Percentiles rank a stretch among this genome's conserved stretches.
These are phyloP conservation scores for Dendrolimus kikuchii DNA, from an alignment of 1,140 invertebrate genomes.

Conservation along the genomic window DNA sequence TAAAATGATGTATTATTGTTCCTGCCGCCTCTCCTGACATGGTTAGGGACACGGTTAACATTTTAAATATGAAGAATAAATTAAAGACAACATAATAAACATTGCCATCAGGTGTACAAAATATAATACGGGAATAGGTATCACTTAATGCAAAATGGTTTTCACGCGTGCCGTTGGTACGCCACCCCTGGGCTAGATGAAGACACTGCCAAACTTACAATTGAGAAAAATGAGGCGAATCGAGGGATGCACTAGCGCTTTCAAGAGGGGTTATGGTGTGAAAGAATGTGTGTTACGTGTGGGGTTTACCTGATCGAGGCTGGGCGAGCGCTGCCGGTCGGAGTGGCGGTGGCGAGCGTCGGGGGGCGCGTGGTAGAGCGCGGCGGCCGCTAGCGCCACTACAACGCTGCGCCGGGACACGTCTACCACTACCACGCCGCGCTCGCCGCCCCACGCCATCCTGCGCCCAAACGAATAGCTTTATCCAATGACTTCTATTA, in stretches of 20 bases:
- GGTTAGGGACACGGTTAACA: too few relatives aligned
- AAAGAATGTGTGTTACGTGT: slow-evolving; percentile 1
- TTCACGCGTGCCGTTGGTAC: too few relatives aligned
- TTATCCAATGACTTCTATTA: neutral
- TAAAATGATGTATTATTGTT: too few relatives aligned
- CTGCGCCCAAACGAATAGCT: slow-evolving; percentile 65
- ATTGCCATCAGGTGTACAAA: too few relatives aligned
- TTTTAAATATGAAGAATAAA: too few relatives aligned
- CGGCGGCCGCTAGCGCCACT: slow-evolving; percentile 86
- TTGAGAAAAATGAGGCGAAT: too few relatives aligned
- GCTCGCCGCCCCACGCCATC: slow-evolving; percentile 97
- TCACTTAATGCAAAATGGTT: too few relatives aligned
- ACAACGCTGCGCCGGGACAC: slow-evolving; percentile 93
- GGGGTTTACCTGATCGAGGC: slow-evolving; percentile 89
- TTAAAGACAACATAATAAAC: too few relatives aligned
- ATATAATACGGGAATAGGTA: too few relatives aligned
- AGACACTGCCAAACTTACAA: neutral
- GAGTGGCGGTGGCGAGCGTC: slow-evolving; percentile 32
- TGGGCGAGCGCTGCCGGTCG: slow-evolving; percentile 84
- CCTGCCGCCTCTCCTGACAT: too few relatives aligned
- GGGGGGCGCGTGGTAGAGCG: slow-evolving; percentile 91
- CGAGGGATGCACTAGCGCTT: neutral
- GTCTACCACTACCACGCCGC: slow-evolving; percentile 94
- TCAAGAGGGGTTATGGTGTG: neutral
- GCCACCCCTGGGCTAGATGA: neutral